Conservation (phyloP, 2,888 invertebrate species). For the Brenthis hecate region DNA sequence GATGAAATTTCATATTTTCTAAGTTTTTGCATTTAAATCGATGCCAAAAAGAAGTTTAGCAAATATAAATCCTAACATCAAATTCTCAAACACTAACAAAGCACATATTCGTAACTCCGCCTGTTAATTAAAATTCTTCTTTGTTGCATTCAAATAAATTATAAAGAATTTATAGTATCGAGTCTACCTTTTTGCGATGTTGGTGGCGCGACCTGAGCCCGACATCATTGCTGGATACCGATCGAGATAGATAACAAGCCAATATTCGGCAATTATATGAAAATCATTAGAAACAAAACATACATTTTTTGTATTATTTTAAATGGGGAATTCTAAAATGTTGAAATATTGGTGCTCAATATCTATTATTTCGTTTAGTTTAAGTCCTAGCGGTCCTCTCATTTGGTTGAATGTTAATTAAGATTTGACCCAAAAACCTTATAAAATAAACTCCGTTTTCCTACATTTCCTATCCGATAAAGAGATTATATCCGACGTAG, state of each 20-base stretch:
- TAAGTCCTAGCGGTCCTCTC: too few relatives aligned
- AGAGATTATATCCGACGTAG: too few relatives aligned
- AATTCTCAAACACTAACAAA: neutral
- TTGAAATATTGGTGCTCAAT: too few relatives aligned
- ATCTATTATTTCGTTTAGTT: too few relatives aligned
- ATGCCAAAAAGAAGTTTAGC: neutral
- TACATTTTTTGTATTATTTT: too few relatives aligned
- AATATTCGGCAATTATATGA: neutral
- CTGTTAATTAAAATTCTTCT: slow-evolving; percentile 46
- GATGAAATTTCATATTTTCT: too few relatives aligned
- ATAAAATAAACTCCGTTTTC: too few relatives aligned
- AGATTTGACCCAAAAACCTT: too few relatives aligned
- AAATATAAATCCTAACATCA: neutral
- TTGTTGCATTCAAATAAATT: slow-evolving; percentile 46
- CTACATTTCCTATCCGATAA: too few relatives aligned
- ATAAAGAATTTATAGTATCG: slow-evolving; percentile 43
- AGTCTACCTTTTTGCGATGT: slow-evolving; percentile 39
- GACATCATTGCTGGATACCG: slow-evolving; percentile 24
- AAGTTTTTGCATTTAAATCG: neutral
- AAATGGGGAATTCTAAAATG: too few relatives aligned
- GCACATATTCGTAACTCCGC: slow-evolving; percentile 25
- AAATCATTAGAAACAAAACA: neutral
- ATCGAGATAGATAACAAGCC: slow-evolving; percentile 12
- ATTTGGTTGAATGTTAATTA: too few relatives aligned
- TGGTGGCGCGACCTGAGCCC: slow-evolving; percentile 38